These are phyloP conservation scores for Passerculus sandwichensis DNA, from an alignment of 2,797 vertebrate genomes.

Conservation along the genomic window DNA sequence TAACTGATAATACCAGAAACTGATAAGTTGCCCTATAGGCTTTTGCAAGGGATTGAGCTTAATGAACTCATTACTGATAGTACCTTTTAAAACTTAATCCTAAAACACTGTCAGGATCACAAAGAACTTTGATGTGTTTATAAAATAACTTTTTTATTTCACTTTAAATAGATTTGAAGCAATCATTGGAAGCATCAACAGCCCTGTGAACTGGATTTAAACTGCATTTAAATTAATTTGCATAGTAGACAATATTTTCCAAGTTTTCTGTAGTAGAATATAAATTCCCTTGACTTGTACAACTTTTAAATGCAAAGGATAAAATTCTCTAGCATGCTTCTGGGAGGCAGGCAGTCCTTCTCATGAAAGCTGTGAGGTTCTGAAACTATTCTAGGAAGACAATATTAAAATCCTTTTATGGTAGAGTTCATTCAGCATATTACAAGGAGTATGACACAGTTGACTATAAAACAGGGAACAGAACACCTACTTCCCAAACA, in stretches of 20 bases:
- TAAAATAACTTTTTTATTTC: background rate
- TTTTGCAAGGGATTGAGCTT: background rate
- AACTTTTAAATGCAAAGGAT: background rate
- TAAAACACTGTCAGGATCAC: background rate
- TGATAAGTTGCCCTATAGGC: background rate
- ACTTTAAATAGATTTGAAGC: background rate
- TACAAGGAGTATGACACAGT: background rate
- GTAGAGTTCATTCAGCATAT: background rate
- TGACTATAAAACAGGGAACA: background rate
- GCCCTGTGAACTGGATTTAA: background rate
- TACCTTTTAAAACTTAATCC: background rate
- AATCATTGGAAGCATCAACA: background rate
- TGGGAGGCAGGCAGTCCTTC: background rate
- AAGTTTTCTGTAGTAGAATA: background rate
- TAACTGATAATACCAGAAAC: background rate
- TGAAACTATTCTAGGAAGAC: background rate
- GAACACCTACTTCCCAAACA: background rate
- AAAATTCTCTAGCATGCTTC: background rate
- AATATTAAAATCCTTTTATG: background rate
- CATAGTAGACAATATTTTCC: background rate
- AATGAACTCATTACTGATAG: background rate
- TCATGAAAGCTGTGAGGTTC: background rate
- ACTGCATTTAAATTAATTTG: background rate
- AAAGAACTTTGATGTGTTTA: background rate
- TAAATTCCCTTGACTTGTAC: background rate